phyloP scores from a whole-genome alignment of 2,113 vertebrate species.

The Ariopsis seemanni region DNA sequence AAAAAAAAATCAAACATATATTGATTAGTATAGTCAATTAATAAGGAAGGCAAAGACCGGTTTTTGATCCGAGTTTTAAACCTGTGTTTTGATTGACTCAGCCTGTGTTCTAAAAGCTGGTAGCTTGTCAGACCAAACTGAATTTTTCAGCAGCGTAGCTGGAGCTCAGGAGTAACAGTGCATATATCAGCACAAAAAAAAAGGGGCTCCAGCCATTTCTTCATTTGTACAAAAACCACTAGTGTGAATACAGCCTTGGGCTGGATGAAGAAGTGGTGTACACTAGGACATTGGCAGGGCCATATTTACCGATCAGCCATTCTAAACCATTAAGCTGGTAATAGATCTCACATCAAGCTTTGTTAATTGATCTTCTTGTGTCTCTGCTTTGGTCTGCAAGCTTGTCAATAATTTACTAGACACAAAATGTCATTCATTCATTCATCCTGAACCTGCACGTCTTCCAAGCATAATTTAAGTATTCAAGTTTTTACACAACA shows the following conservation, averaged over 20 bases:
- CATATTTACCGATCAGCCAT: neutral
- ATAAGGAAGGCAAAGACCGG: neutral
- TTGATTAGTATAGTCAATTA: neutral
- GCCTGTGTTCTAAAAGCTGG: neutral
- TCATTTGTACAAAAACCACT: neutral
- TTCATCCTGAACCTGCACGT: slow-evolving; percentile 2
- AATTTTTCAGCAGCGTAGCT: neutral
- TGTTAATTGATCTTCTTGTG: slow-evolving; percentile 45
- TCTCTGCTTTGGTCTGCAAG: slow-evolving; percentile 36
- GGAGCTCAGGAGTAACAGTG: neutral
- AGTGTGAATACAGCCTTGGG: neutral
- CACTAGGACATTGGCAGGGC: neutral
- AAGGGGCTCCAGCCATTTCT: neutral
- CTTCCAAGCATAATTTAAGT: neutral
- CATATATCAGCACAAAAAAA: neutral
- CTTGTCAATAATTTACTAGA: slow-evolving; percentile 42
- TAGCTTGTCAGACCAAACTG: neutral
- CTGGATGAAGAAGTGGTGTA: neutral
- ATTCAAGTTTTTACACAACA: neutral
- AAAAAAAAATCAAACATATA: neutral
- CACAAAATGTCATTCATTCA: slow-evolving; percentile 33
- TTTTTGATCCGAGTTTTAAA: neutral
- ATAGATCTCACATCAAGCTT: slow-evolving; percentile 32
- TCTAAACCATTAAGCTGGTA: slow-evolving; percentile 20
- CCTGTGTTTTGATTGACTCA: neutral